Evolutionary conservation across 2,888 invertebrate genomes (phyloP).

Genomic region (Aquatica leii): DNA sequence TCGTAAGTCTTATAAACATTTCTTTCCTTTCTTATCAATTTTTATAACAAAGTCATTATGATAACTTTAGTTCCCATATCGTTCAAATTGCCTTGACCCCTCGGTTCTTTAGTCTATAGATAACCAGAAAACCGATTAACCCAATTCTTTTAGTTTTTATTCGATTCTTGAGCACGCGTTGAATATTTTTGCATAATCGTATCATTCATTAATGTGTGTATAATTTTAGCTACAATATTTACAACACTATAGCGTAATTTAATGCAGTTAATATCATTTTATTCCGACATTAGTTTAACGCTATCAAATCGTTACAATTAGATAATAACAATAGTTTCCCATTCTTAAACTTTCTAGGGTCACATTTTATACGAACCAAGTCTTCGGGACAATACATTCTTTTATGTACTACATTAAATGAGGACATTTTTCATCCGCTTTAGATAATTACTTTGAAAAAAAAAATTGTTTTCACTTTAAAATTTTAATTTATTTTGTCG

Average conservation of each 20-base stretch:
- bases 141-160: conserved; percentile 46
- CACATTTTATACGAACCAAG: conserved; percentile 26
- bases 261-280: conserved; percentile 5
- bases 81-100: conserved; percentile 47
- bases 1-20: conserved; percentile 60
- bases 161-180: conserved; percentile 14
- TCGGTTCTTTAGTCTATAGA: conserved; percentile 40
- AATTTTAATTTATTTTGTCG: neutral
- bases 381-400: conserved; percentile 21
- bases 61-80: conserved; percentile 33
- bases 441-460: conserved; percentile 24
- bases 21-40: conserved; percentile 10
- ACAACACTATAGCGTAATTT: neutral
- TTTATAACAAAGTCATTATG: conserved; percentile 18
- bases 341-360: conserved; percentile 32
- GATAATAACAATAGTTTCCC: neutral
- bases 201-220: conserved; percentile 22
- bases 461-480: conserved; percentile 26
- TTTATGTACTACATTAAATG: conserved; percentile 23
- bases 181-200: conserved; percentile 23
- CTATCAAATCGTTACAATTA: neutral
- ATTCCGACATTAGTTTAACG: conserved; percentile 2
- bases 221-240: conserved; percentile 10
- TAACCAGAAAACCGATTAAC: conserved; percentile 47
- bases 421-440: conserved; percentile 32